These are phyloP conservation scores for Motacilla tschutschensis DNA, from an alignment of 2,113 vertebrate genomes.

Conservation along the genomic window DNA sequence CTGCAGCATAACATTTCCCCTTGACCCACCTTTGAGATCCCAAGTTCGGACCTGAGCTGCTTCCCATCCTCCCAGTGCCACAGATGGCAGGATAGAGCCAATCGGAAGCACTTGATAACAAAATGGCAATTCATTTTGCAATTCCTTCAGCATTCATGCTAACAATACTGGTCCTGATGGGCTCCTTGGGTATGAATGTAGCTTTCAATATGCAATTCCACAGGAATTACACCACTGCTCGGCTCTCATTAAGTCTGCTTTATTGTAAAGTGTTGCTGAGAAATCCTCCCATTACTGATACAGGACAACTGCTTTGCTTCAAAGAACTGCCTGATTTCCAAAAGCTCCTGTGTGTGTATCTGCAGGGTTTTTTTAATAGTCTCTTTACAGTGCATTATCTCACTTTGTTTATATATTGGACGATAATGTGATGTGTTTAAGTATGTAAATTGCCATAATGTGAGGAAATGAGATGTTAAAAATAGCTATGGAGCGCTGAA, in stretches of 20 bases:
- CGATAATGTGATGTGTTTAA: slow-evolving; percentile 66
- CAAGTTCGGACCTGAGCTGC: slow-evolving; percentile 63
- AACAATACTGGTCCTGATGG: slow-evolving; percentile 80
- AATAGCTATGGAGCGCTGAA: slow-evolving; percentile 54
- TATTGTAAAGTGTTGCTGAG: slow-evolving; percentile 77
- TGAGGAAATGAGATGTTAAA: slow-evolving; percentile 76
- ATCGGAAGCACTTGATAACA: slow-evolving; percentile 77
- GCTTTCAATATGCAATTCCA: slow-evolving; percentile 80
- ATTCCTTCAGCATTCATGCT: slow-evolving; percentile 78
- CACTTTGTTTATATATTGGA: slow-evolving; percentile 72
- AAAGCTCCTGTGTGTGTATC: slow-evolving; percentile 59
- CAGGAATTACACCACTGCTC: slow-evolving; percentile 67
- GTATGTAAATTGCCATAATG: slow-evolving; percentile 75
- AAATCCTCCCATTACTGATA: slow-evolving; percentile 69
- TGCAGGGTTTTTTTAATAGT: slow-evolving; percentile 44
- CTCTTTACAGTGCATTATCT: slow-evolving; percentile 67
- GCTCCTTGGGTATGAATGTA: slow-evolving; percentile 74
- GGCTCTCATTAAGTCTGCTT: slow-evolving; percentile 78
- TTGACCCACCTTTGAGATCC: slow-evolving; percentile 36
- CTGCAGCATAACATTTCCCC: slow-evolving; percentile 3
- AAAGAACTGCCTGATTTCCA: slow-evolving; percentile 71
- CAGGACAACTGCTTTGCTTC: slow-evolving; percentile 75
- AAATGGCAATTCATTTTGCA: slow-evolving; percentile 74
- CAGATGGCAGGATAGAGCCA: slow-evolving; percentile 77
- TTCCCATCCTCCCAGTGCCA: slow-evolving; percentile 58